phyloP scores from a whole-genome alignment of 2,113 vertebrate species.

The Callopanchax toddi region DNA sequence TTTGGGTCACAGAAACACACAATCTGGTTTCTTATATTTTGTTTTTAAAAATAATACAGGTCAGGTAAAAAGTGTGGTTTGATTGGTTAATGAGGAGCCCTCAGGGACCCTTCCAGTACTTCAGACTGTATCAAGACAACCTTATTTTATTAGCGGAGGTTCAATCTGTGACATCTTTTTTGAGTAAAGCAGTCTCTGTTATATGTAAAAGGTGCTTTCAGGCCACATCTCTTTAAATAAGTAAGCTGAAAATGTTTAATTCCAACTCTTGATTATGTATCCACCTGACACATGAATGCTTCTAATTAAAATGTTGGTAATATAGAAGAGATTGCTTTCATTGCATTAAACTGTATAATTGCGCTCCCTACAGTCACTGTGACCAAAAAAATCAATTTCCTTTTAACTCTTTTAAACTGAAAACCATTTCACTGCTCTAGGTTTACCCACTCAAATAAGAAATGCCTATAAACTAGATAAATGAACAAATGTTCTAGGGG shows the following conservation, averaged over 20 bases:
- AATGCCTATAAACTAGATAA: too few relatives aligned
- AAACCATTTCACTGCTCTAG: background rate
- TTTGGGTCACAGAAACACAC: background rate
- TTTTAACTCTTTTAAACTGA: conserved; percentile 21
- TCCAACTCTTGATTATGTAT: conserved; percentile 48
- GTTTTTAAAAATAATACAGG: background rate
- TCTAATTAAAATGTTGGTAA: conserved; percentile 47
- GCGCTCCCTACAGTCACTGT: conserved; percentile 13
- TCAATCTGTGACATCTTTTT: background rate
- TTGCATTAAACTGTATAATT: conserved; percentile 48
- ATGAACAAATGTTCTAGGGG: too few relatives aligned
- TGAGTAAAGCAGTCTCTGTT: too few relatives aligned
- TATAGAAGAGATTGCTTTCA: conserved; percentile 30
- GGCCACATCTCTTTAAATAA: conserved; percentile 29
- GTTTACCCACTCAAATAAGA: conserved; percentile 16
- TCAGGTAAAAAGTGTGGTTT: too few relatives aligned
- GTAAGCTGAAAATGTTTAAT: conserved; percentile 30
- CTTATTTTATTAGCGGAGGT: background rate
- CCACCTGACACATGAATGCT: conserved; percentile 17
- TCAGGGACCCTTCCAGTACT: background rate
- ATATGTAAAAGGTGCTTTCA: background rate
- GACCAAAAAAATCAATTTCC: conserved; percentile 59
- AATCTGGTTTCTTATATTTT: background rate
- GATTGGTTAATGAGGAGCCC: too few relatives aligned
- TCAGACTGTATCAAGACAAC: background rate